Evolutionary conservation across 2,113 vertebrate species (phyloP).

Genomic region (Probosciger aterrimus): DNA sequence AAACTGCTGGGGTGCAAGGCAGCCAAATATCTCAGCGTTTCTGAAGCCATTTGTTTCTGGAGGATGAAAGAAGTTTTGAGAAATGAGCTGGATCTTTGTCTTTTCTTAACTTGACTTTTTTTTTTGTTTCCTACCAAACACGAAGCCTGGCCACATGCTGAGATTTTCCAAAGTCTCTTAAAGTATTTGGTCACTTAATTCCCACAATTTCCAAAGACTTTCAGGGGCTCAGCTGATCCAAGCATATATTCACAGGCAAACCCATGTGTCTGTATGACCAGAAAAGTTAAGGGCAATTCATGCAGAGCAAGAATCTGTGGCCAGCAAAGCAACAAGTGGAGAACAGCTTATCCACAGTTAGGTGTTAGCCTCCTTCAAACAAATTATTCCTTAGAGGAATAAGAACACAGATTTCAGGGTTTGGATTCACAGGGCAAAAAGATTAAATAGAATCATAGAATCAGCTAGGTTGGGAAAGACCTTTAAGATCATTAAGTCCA

Average conservation of each 20-base stretch:
- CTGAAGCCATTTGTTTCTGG: background rate
- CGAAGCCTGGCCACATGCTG: background rate
- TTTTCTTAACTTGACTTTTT: background rate
- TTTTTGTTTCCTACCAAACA: background rate
- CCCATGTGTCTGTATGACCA: background rate
- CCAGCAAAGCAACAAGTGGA: background rate
- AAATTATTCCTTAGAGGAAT: background rate
- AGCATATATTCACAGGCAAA: background rate
- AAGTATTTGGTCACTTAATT: background rate
- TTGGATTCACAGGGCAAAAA: background rate
- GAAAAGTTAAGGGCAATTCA: background rate
- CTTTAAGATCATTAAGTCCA: background rate
- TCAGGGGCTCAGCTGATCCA: background rate
- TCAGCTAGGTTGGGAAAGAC: background rate
- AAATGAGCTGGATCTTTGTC: background rate
- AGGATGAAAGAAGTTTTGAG: background rate
- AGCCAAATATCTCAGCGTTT: background rate
- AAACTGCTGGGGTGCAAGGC: fast-evolving
- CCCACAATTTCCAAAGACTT: background rate
- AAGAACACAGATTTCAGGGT: background rate
- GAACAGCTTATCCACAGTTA: background rate
- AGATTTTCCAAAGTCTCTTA: background rate
- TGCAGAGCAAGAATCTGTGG: background rate
- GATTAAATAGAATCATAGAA: background rate
- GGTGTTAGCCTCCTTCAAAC: background rate